A percentile compares a stretch with the other conserved stretches of the same genome.
Conservation (phyloP, 2,113 vertebrate species). For the Mungos mungo region DNA sequence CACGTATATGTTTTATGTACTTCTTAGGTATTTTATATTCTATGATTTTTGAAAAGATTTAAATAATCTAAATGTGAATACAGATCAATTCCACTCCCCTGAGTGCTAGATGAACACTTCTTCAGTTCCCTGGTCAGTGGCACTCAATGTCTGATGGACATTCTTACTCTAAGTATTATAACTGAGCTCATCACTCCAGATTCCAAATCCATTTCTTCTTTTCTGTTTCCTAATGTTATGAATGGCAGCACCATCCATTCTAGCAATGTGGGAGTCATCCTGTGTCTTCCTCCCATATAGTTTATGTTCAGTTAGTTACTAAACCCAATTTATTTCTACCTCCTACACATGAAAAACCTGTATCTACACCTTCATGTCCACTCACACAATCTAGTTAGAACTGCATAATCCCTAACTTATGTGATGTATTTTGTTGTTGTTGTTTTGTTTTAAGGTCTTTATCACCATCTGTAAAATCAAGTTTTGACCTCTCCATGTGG, state of each 20-base stretch:
- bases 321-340: neutral
- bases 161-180: neutral
- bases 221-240: neutral
- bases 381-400: neutral
- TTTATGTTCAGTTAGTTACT: neutral
- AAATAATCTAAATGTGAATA: neutral
- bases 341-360: neutral
- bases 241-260: neutral
- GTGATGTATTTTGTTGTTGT: accelerated
- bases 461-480: neutral
- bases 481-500: neutral
- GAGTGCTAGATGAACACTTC: neutral
- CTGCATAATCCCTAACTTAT: neutral
- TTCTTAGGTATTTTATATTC: neutral
- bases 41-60: neutral
- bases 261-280: neutral
- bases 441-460: neutral
- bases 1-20: neutral
- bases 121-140: too few species aligned
- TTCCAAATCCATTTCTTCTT: neutral
- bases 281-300: neutral
- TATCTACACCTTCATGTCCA: too few species aligned
- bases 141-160: neutral
- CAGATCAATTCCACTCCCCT: neutral
- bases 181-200: neutral